These are phyloP conservation scores for Eucriotettix oculatus DNA, from an alignment of 2,888 invertebrate genomes.

Conservation along the genomic window DNA sequence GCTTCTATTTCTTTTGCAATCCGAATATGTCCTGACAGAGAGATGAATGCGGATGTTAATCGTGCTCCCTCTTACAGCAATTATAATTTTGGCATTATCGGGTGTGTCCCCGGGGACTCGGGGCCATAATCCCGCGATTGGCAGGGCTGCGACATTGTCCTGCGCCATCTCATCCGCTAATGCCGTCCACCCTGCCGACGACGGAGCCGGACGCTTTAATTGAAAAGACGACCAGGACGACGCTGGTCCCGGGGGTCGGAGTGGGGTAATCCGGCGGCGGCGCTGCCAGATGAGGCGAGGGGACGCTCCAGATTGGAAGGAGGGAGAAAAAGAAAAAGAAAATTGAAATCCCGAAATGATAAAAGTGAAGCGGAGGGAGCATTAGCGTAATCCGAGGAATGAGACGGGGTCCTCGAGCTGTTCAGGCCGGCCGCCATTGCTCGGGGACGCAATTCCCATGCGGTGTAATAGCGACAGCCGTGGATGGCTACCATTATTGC, in stretches of 20 bases:
- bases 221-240: not conserved
- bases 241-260: not conserved
- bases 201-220: not conserved
- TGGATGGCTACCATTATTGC: too few relatives aligned
- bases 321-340: not conserved
- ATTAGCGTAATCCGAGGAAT: not conserved
- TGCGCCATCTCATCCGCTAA: not conserved
- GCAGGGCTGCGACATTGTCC: not conserved
- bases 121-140: too few relatives aligned
- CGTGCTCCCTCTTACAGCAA: too few relatives aligned
- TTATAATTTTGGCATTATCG: too few relatives aligned
- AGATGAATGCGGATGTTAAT: too few relatives aligned
- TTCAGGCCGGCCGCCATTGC: too few relatives aligned
- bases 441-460: too few relatives aligned
- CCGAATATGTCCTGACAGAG: too few relatives aligned
- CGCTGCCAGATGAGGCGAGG: not conserved
- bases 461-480: too few relatives aligned
- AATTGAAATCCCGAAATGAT: not conserved
- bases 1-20: too few relatives aligned
- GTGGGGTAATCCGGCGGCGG: not conserved
- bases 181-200: not conserved
- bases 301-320: not conserved
- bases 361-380: not conserved
- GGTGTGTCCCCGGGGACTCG: too few relatives aligned
- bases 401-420: not conserved